These are phyloP conservation scores for Smittia sp. DNA, from an alignment of 2,888 invertebrate species.

Conservation along the genomic window DNA sequence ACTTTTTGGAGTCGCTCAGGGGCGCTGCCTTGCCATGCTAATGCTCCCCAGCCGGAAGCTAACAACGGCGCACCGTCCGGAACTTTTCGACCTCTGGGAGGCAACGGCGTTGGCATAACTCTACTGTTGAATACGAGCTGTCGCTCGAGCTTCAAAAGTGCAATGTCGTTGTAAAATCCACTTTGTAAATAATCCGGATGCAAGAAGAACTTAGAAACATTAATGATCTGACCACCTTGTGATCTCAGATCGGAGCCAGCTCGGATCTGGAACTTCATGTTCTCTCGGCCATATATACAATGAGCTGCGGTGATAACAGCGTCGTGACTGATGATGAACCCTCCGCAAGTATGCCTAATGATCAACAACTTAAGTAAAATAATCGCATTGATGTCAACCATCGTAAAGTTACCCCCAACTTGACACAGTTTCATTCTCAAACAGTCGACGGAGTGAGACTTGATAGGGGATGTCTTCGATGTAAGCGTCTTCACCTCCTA, in stretches of 20 bases:
- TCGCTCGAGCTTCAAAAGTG: not conserved
- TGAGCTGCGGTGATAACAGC: conserved; percentile 12
- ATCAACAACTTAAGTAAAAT: not conserved
- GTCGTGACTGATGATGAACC: not conserved
- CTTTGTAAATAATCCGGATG: conserved; percentile 11
- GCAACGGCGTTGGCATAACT: conserved; percentile 29
- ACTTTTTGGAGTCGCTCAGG: conserved; percentile 30
- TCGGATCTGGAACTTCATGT: conserved; percentile 11
- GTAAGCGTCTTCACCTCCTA: conserved; percentile 1
- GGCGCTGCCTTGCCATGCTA: conserved; percentile 14
- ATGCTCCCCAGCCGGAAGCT: conserved; percentile 25
- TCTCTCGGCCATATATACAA: conserved; percentile 24
- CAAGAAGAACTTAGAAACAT: not conserved
- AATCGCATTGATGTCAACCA: not conserved
- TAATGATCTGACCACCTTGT: conserved; percentile 33
- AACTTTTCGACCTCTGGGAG: conserved; percentile 21
- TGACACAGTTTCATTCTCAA: not conserved
- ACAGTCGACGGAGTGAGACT: not conserved
- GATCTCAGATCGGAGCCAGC: conserved; percentile 34
- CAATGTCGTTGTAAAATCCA: conserved; percentile 25
- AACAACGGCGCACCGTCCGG: not conserved
- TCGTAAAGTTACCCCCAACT: not conserved
- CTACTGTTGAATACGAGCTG: not conserved
- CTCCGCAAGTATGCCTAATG: not conserved
- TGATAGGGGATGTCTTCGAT: conserved; percentile 6